These are phyloP conservation scores for Drosophila limbata DNA, from an alignment of 2,888 invertebrate genomes.

Conservation along the genomic window DNA sequence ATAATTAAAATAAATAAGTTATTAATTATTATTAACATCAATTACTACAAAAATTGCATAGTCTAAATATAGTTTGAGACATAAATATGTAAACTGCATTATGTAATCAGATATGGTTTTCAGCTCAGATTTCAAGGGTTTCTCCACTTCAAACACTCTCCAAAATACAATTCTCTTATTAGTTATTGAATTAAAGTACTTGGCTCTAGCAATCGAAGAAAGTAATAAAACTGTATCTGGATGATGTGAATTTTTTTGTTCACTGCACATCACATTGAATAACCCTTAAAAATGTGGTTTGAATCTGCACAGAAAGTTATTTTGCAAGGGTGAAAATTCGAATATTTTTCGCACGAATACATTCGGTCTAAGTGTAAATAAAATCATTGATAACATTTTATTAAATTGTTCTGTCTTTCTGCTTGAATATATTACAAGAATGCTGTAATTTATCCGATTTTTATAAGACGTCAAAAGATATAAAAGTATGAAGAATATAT, in stretches of 20 bases:
- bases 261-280: slow-evolving; percentile 43
- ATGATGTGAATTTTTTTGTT: slow-evolving; percentile 22
- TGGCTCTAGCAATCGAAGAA: slow-evolving; percentile 20
- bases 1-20: no score
- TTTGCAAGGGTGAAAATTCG: slow-evolving; percentile 43
- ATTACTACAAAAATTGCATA: neutral
- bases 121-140: neutral
- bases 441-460: neutral
- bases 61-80: neutral
- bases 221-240: slow-evolving; percentile 30
- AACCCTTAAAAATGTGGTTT: slow-evolving; percentile 55
- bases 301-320: slow-evolving; percentile 5
- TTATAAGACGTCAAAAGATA: neutral
- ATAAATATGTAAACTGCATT: neutral
- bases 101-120: neutral
- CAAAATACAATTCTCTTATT: neutral
- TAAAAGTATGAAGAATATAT: neutral
- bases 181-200: slow-evolving; percentile 13
- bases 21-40: no score
- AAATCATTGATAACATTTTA: slow-evolving; percentile 41
- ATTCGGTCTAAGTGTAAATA: slow-evolving; percentile 46
- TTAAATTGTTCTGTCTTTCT: slow-evolving; percentile 16
- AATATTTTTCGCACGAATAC: slow-evolving; percentile 71
- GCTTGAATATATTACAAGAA: slow-evolving; percentile 8
- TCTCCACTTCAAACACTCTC: neutral